phyloP scores from a whole-genome alignment of 2,888 invertebrate species.

The Parnassius mnemosyne region DNA sequence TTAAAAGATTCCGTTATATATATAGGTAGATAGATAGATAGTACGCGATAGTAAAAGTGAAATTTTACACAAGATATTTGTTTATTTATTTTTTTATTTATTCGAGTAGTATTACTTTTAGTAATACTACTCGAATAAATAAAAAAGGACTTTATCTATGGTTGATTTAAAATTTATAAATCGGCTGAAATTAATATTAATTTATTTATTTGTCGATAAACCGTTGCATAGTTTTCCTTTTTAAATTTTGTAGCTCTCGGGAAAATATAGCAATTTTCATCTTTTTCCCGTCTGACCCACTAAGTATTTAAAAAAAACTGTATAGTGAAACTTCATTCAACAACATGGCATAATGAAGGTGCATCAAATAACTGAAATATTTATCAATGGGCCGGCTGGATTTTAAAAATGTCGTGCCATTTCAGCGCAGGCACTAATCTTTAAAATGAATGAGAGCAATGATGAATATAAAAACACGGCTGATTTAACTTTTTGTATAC shows the following conservation, averaged over 20 bases:
- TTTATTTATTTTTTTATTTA: too few relatives aligned
- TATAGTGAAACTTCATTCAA: conserved; percentile 11
- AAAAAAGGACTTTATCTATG: too few relatives aligned
- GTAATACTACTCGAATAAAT: too few relatives aligned
- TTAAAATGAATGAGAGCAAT: background rate
- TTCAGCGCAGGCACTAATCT: conserved; percentile 1
- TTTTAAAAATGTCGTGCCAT: conserved; percentile 16
- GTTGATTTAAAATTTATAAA: too few relatives aligned
- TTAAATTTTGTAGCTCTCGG: background rate
- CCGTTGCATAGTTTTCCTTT: too few relatives aligned
- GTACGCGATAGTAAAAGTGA: too few relatives aligned
- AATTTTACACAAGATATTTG: too few relatives aligned
- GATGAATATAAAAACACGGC: conserved; percentile 12
- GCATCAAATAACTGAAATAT: conserved; percentile 15
- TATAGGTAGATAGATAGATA: too few relatives aligned
- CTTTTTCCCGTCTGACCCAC: conserved; percentile 3
- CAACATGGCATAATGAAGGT: conserved; percentile 17
- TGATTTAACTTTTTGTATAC: background rate
- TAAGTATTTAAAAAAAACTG: conserved; percentile 13
- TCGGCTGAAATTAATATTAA: too few relatives aligned
- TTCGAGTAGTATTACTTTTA: too few relatives aligned
- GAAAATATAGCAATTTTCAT: background rate
- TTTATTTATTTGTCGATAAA: too few relatives aligned
- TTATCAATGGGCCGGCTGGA: conserved; percentile 17
- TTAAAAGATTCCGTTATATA: too few relatives aligned